A percentile compares a stretch with the other conserved stretches of the same genome.
Evolutionary conservation across 2,797 vertebrate species (phyloP).

Genomic region (Geotria australis): DNA sequence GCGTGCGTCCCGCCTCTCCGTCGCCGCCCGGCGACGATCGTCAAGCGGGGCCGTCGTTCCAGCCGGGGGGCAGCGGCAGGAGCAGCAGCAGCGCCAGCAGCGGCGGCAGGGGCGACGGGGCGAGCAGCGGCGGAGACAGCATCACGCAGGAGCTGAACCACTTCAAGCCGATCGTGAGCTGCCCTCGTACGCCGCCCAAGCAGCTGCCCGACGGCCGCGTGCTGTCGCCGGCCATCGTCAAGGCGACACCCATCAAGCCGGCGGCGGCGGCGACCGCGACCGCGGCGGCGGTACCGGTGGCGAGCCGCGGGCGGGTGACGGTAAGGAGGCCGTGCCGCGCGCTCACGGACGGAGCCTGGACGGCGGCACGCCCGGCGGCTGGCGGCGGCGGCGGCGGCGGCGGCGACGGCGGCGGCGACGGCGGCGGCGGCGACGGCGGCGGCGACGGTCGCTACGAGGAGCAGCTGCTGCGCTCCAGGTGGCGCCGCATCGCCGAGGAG

Average conservation of each 20-base stretch:
- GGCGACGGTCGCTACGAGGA: no score
- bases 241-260: constrained; percentile 43
- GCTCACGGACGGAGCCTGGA: no score
- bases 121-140: constrained; percentile 66
- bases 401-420: no score
- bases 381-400: no score
- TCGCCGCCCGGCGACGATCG: constrained; percentile 43
- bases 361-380: no score
- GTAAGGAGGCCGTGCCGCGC: no score
- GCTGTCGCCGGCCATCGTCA: constrained; percentile 49
- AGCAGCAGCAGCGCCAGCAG: constrained; percentile 15
- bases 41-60: constrained; percentile 65
- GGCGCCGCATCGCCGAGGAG: no score
- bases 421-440: no score
- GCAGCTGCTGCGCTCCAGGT: no score
- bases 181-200: constrained; percentile 71
- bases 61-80: constrained; percentile 25
- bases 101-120: no score
- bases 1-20: constrained; percentile 4
- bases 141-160: constrained; percentile 91
- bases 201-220: constrained; percentile 50
- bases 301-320: no score
- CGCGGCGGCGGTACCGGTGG: background rate
- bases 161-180: constrained; percentile 89
- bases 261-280: constrained; percentile 15